Percentiles rank a stretch among this genome's conserved stretches.
Conservation (phyloP, 2,113 vertebrate genomes). For the Indicator indicator region DNA sequence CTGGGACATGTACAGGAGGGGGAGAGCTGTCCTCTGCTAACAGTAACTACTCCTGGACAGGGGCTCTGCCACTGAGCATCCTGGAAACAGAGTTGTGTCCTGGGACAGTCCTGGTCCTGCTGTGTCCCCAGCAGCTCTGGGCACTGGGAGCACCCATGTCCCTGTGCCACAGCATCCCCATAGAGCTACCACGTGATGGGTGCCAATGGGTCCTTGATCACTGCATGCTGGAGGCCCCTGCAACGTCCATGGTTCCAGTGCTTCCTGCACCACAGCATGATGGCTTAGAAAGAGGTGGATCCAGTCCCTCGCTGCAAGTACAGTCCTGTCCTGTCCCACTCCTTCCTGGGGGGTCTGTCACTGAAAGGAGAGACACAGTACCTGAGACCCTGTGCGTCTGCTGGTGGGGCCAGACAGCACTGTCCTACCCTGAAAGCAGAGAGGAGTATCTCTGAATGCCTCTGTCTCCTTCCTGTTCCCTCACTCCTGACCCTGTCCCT, state of each 20-base stretch:
- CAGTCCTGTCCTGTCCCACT: not conserved
- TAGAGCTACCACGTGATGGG: rapidly evolving
- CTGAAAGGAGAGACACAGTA: not conserved
- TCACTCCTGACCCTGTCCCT: not conserved
- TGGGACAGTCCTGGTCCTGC: not conserved
- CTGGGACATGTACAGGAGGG: not conserved
- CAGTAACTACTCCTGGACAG: rapidly evolving
- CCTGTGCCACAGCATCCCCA: rapidly evolving
- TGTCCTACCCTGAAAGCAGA: rapidly evolving
- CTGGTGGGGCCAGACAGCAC: not conserved
- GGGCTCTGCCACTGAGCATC: not conserved
- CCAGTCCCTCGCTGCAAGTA: not conserved
- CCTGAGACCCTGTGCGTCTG: not conserved
- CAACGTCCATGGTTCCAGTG: rapidly evolving
- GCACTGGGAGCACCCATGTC: not conserved
- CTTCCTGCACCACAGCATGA: rapidly evolving
- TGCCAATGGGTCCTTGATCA: not conserved
- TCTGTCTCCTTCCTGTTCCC: too few relatives aligned
- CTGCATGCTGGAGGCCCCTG: not conserved
- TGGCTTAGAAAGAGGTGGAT: not conserved
- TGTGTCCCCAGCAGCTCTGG: not conserved
- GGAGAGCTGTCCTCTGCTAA: not conserved
- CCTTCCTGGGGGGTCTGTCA: not conserved
- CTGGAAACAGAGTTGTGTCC: rapidly evolving
- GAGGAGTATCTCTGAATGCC: not conserved